These are phyloP conservation scores for Beris morrisii DNA, from an alignment of 2,888 invertebrate genomes.

Conservation along the genomic window DNA sequence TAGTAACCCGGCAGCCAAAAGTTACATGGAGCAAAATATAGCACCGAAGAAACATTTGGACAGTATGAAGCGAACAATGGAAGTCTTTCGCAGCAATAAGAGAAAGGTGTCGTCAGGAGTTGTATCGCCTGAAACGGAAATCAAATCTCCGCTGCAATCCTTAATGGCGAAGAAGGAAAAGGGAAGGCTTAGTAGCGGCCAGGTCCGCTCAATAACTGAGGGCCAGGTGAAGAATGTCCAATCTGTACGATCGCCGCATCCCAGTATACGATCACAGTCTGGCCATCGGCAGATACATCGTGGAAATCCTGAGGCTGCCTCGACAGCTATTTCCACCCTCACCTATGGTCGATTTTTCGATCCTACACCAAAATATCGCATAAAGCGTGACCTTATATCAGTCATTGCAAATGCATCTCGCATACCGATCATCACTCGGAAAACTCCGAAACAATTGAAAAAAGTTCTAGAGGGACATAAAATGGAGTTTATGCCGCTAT, in stretches of 20 bases:
- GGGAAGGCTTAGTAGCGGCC: not conserved
- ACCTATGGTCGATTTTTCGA: not conserved
- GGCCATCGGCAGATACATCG: not conserved
- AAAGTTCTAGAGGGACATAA: not conserved
- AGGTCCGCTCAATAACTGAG: not conserved
- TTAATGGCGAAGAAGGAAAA: not conserved
- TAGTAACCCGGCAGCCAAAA: no score
- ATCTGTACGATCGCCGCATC: not conserved
- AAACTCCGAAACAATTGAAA: not conserved
- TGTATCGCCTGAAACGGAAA: not conserved
- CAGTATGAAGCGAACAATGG: not conserved
- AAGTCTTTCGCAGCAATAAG: constrained; percentile 6
- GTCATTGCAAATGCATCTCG: not conserved
- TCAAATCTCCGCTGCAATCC: not conserved
- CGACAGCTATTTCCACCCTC: not conserved
- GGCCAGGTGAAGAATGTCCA: not conserved
- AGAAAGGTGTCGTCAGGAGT: constrained; percentile 1
- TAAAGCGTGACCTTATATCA: constrained; percentile 16
- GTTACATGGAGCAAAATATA: no score
- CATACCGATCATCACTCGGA: constrained; percentile 1
- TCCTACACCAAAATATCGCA: not conserved
- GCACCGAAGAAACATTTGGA: no score
- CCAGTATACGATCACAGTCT: no score
- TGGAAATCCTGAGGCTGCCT: constrained; percentile 10
- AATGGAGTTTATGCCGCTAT: constrained; percentile 5